Evolutionary conservation across 2,113 vertebrate genomes (phyloP).

Genomic region (Tachysurus vachellii): DNA sequence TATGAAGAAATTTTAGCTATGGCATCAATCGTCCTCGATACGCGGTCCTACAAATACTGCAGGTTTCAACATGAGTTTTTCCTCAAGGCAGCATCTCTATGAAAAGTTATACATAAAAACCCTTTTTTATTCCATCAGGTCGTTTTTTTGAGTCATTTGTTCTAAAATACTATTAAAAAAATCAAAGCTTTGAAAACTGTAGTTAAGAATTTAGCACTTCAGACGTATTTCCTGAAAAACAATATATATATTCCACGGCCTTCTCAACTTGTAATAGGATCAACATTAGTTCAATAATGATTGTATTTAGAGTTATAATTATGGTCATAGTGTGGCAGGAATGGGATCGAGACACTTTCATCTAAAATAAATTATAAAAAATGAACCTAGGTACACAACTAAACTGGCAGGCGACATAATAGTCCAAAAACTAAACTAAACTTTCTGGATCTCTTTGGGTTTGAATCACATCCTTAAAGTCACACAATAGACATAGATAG

Average conservation of each 20-base stretch:
- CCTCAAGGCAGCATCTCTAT: conserved; percentile 8
- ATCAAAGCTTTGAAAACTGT: not conserved
- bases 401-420: not conserved
- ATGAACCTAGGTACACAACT: not conserved
- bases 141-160: not conserved
- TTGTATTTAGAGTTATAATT: not conserved
- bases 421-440: not conserved
- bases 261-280: not conserved
- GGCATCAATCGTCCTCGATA: conserved; percentile 28
- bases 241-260: too few species aligned
- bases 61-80: conserved; percentile 36
- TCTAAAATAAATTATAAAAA: not conserved
- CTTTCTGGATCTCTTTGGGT: not conserved
- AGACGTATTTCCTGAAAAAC: not conserved
- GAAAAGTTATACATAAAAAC: not conserved
- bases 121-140: not conserved
- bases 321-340: too few species aligned
- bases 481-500: not conserved
- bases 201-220: not conserved
- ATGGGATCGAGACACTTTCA: not conserved
- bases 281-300: not conserved
- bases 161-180: not conserved
- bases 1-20: conserved; percentile 36
- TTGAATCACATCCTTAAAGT: not conserved
- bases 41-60: not conserved